Evolutionary conservation across 1,140 invertebrate genomes (phyloP).

Genomic region (Augochlora pura): DNA sequence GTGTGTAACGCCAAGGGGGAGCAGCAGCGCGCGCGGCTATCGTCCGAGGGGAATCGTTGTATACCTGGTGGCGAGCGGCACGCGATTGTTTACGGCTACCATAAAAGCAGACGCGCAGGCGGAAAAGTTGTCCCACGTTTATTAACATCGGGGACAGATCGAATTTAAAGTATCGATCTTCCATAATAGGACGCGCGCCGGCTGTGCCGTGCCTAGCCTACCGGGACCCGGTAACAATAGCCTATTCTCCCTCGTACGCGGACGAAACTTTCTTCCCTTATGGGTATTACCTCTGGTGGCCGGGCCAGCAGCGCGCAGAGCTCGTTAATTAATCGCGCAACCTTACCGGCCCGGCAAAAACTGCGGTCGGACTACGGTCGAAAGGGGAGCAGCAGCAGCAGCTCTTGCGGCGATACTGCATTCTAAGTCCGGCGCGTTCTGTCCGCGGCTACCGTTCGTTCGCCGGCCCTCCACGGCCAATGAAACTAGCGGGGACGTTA

Average conservation of each 20-base stretch:
- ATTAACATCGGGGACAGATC: constrained; percentile 39
- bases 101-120: constrained; percentile 13
- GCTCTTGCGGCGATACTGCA: not conserved
- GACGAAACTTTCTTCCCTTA: constrained; percentile 38
- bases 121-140: constrained; percentile 21
- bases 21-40: too few relatives aligned
- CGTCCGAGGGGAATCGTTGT: too few relatives aligned
- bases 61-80: not conserved
- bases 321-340: constrained; percentile 56
- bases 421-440: not conserved
- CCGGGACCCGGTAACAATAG: constrained; percentile 28
- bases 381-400: too few relatives aligned
- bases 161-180: constrained; percentile 41
- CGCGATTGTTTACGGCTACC: constrained; percentile 33
- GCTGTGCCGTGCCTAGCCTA: too few relatives aligned
- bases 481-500: constrained; percentile 63
- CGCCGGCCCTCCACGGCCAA: constrained; percentile 5
- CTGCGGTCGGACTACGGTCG: constrained; percentile 14
- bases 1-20: not conserved
- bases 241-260: constrained; percentile 28
- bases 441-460: not conserved
- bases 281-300: constrained; percentile 24
- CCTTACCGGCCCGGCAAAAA: constrained; percentile 29
- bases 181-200: constrained; percentile 24
- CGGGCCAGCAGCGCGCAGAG: not conserved